A percentile compares a stretch with the other conserved stretches of the same genome.
These are phyloP conservation scores for Chironomus striatipennis DNA, from an alignment of 1,140 invertebrate genomes.

Conservation along the genomic window DNA sequence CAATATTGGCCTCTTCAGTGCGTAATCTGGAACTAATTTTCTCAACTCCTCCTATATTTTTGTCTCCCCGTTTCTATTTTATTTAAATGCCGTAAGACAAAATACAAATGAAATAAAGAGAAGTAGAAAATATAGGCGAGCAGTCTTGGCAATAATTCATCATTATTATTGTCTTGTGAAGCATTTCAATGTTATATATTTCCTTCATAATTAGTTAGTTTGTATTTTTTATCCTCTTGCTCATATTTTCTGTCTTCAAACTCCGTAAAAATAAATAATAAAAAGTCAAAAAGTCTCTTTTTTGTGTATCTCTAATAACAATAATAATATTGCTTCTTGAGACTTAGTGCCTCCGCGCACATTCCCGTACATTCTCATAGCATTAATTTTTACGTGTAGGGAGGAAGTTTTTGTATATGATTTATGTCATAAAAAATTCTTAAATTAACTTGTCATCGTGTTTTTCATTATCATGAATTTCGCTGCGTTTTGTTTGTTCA, in stretches of 20 bases:
- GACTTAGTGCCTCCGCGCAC: neutral
- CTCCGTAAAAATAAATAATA: too few relatives aligned
- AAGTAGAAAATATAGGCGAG: neutral
- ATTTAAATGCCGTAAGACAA: neutral
- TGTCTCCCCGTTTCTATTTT: neutral
- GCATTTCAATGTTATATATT: constrained; percentile 2
- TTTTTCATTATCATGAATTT: constrained; percentile 23
- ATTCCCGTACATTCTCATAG: neutral
- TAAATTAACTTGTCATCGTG: constrained; percentile 23
- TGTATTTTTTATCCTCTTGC: constrained; percentile 2
- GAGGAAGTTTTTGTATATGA: constrained; percentile 7
- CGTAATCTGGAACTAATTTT: constrained; percentile 21
- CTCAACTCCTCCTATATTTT: neutral
- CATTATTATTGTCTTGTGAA: constrained; percentile 17
- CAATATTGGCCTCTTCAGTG: neutral
- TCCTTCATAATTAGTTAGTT: constrained; percentile 21
- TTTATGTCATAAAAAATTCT: constrained; percentile 5
- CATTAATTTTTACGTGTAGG: neutral
- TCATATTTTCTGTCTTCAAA: neutral
- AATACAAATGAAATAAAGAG: constrained; percentile 3
- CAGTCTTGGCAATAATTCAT: constrained; percentile 17
- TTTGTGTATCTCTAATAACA: neutral
- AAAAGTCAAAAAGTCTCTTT: neutral
- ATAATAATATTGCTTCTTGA: neutral
- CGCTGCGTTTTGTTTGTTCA: constrained; percentile 2